These are phyloP conservation scores for Fragum fragum DNA, from an alignment of 2,888 invertebrate species.

Conservation along the genomic window DNA sequence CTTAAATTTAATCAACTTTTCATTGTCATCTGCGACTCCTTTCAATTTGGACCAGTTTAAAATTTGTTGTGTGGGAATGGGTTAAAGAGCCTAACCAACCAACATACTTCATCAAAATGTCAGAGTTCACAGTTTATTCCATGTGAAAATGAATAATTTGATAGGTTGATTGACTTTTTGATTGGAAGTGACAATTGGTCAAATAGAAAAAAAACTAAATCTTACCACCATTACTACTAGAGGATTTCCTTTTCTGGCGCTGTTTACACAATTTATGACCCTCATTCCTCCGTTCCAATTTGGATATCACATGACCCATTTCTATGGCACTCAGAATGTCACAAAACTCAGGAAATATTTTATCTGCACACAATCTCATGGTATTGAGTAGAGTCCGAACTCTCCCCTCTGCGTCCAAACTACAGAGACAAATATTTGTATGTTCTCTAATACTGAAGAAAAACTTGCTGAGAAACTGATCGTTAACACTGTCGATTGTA, in stretches of 20 bases:
- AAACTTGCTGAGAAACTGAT: constrained; percentile 54
- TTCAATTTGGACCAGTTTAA: no score
- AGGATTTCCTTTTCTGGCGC: constrained; percentile 41
- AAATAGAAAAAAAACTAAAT: no score
- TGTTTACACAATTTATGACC: constrained; percentile 33
- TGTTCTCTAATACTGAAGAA: constrained; percentile 65
- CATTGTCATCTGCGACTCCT: no score
- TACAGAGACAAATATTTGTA: constrained; percentile 52
- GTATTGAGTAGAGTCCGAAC: constrained; percentile 47
- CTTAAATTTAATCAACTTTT: no score
- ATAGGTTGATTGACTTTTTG: no score
- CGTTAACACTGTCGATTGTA: constrained; percentile 62
- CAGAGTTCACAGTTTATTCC: no score
- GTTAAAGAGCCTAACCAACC: no score
- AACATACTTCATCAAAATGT: no score
- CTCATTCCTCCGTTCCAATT: constrained; percentile 50
- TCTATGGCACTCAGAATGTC: constrained; percentile 43
- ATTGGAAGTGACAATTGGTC: no score
- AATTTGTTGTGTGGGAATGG: no score
- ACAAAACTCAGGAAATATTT: constrained; percentile 56
- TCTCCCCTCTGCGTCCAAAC: constrained; percentile 51
- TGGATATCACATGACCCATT: constrained; percentile 54
- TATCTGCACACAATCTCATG: constrained; percentile 58
- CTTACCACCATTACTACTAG: constrained; percentile 17
- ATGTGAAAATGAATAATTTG: no score